Base-by-base conservation (phyloP, 2,888 invertebrate species). In the Stenoptilia bipunctidactyla region DNA sequence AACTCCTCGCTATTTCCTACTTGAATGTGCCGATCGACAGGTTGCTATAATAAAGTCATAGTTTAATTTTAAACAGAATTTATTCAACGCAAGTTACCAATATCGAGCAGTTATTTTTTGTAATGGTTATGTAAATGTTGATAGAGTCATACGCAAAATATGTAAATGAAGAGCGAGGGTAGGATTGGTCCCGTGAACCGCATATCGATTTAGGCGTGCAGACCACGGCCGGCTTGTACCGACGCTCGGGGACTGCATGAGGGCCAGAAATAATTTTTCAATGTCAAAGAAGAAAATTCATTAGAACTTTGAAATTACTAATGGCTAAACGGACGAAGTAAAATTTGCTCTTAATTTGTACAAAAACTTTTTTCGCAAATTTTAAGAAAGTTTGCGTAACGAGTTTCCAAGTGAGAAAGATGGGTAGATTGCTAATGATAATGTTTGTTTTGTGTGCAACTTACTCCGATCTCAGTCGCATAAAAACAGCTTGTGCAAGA, bases 271-370 rank as follows among this genome's bases (percentile, higher is more conserved):
- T 77, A 77, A 83, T 83, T 82, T 80, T 75, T 83, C 82, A 83
- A 79, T 75, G 83, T 83, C 82, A 73, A 63, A 68, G 70, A 75
- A 74, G 73, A 75, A 83, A 83, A 82, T 83, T 83, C 83, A 83
- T 83, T 83, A 83, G 71, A 83, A 83, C 73, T 83, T 76, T 70
- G 77, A 76, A 79, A 82, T 82, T 83, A 79, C 82, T 79, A 77
- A 83, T 82, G 77, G 76, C 75, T 73, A 74, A 82, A 73, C 74
- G 77, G 80, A 74, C 74, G 75, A 66, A 79, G 80, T 75, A 65
- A 77, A 80, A 80, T 79, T 82, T 68, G 68, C 79, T 82, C 79
- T 80, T 80, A 83, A 83, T 82, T 83, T 82, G 80, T 72, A 74
- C 70, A 48, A 54, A 77, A 83, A 82, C 66, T 79, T 83, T 64